Evolutionary conservation across 2,113 vertebrate genomes (phyloP).

Genomic region (Lepidothrix coronata): DNA sequence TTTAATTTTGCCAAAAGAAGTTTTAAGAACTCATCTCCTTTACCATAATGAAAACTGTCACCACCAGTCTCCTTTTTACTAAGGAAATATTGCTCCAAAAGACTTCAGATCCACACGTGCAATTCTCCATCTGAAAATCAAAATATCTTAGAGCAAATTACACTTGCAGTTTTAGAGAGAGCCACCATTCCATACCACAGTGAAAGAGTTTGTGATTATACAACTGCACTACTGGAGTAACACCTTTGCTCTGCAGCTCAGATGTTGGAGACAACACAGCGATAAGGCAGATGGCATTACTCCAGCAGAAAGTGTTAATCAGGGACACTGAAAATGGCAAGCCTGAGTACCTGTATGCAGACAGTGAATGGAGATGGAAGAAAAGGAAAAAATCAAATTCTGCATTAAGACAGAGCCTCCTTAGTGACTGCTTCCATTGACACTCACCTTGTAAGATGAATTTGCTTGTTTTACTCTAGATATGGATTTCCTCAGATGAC

Average conservation of each 20-base stretch:
- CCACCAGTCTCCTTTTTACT: background rate
- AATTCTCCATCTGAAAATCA: background rate
- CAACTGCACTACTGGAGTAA: background rate
- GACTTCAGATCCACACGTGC: background rate
- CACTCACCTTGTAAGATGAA: background rate
- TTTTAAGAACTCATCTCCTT: background rate
- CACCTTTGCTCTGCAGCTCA: background rate
- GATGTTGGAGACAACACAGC: background rate
- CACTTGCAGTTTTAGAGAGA: background rate
- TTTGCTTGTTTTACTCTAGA: background rate
- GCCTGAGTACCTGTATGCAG: background rate
- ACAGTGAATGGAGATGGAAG: background rate
- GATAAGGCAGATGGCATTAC: background rate
- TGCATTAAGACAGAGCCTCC: background rate
- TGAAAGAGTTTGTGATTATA: background rate
- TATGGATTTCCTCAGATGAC: background rate
- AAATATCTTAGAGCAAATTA: background rate
- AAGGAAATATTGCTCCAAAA: background rate
- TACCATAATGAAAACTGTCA: background rate
- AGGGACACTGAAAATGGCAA: background rate
- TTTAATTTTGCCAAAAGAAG: slow-evolving; percentile 11
- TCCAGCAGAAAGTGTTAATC: background rate
- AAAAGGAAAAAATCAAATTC: background rate
- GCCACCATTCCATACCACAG: background rate
- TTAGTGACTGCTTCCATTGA: background rate